These are phyloP conservation scores for Oophaga pumilio DNA, from an alignment of 2,113 vertebrate species.

Conservation along the genomic window DNA sequence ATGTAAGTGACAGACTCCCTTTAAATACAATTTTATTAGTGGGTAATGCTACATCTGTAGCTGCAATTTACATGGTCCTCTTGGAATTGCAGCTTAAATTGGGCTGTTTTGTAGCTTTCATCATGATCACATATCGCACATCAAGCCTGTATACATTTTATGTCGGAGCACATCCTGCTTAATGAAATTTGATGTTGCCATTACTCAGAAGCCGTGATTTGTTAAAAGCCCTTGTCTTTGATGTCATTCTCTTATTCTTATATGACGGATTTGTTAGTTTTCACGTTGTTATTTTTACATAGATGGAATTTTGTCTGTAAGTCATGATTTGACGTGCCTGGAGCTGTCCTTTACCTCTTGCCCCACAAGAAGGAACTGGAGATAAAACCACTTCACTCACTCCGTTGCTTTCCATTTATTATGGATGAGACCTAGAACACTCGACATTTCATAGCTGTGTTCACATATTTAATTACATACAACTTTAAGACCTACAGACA, in stretches of 20 bases:
- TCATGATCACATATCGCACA: constrained; percentile 2
- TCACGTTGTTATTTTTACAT: constrained; percentile 33
- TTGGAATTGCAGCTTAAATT: not conserved
- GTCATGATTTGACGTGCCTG: constrained; percentile 5
- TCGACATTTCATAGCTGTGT: constrained; percentile 24
- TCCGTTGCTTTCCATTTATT: constrained; percentile 23
- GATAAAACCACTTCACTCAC: constrained; percentile 18
- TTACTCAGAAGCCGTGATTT: constrained; percentile 28
- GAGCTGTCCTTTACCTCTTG: constrained; percentile 17
- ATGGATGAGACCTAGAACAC: constrained; percentile 24
- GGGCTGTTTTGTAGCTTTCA: not conserved
- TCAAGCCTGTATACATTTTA: constrained; percentile 16
- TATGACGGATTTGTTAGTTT: constrained; percentile 32
- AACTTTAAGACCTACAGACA: constrained; percentile 14
- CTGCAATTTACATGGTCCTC: not conserved
- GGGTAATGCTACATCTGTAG: not conserved
- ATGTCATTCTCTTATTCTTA: constrained; percentile 28
- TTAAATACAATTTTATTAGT: not conserved
- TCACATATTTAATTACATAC: constrained; percentile 42
- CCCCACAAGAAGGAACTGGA: constrained; percentile 15
- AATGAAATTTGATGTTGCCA: not conserved
- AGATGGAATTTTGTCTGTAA: constrained; percentile 28
- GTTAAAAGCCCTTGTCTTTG: constrained; percentile 43
- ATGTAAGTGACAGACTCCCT: no score
- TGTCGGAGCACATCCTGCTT: not conserved